phyloP scores from a whole-genome alignment of 1,140 invertebrate species.

The Papilio aristodemus region DNA sequence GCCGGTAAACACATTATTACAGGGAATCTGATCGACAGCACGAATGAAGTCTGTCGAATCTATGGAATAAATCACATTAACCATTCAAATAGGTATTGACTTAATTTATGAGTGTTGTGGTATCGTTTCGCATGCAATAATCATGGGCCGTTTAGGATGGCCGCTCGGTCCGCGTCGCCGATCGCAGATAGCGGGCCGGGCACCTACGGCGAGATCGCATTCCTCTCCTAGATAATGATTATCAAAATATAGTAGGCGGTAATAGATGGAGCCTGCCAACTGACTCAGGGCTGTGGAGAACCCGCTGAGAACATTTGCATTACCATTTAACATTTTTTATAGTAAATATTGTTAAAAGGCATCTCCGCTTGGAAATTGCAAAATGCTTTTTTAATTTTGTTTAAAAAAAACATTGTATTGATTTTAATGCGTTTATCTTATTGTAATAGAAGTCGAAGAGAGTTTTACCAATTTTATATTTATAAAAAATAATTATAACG shows the following conservation, averaged over 20 bases:
- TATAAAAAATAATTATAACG: too few relatives aligned
- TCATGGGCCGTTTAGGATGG: slow-evolving; percentile 24
- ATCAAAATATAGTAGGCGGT: slow-evolving; percentile 61
- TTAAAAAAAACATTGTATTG: too few relatives aligned
- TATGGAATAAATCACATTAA: slow-evolving; percentile 25
- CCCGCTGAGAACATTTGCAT: slow-evolving; percentile 21
- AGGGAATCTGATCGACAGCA: slow-evolving; percentile 27
- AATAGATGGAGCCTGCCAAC: slow-evolving; percentile 58
- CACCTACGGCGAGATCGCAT: slow-evolving; percentile 64
- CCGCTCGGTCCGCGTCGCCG: slow-evolving; percentile 8
- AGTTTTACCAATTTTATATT: too few relatives aligned
- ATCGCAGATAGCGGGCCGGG: slow-evolving; percentile 44
- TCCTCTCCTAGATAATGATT: slow-evolving; percentile 57
- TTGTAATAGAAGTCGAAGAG: too few relatives aligned
- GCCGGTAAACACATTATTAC: slow-evolving; percentile 25
- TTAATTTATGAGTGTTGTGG: slow-evolving; percentile 24
- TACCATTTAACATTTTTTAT: neutral
- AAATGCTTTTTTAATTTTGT: neutral
- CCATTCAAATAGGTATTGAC: slow-evolving; percentile 18
- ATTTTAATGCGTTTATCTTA: too few relatives aligned
- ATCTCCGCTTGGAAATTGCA: neutral
- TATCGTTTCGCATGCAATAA: slow-evolving; percentile 22
- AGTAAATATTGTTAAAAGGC: neutral
- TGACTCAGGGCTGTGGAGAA: slow-evolving; percentile 3
- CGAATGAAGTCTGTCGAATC: slow-evolving; percentile 8